Conservation (phyloP, 2,888 invertebrate species). For the Drosophila monieri region DNA sequence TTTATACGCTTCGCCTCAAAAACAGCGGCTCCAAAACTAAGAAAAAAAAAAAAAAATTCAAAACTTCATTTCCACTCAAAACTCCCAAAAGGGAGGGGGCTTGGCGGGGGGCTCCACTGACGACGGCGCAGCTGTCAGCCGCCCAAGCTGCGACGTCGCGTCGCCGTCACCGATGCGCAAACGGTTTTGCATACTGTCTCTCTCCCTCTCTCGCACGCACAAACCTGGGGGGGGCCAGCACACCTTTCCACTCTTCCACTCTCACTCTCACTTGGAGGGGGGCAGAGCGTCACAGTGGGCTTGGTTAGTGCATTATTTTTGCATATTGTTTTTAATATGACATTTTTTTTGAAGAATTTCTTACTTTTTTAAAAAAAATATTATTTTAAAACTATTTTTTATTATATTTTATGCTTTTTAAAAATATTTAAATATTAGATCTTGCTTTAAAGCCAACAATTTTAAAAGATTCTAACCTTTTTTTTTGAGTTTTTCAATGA, state of each 20-base stretch:
- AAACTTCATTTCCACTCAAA: constrained; percentile 15
- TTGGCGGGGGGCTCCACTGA: background rate
- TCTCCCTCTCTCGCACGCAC: constrained; percentile 1
- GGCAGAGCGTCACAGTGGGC: background rate
- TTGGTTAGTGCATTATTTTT: background rate
- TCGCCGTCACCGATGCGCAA: constrained; percentile 12
- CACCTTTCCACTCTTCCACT: constrained; percentile 30
- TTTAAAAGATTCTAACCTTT: too few relatives aligned
- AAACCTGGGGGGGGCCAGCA: background rate
- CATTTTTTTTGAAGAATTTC: too few relatives aligned
- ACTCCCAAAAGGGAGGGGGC: constrained; percentile 10
- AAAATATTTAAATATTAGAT: too few relatives aligned
- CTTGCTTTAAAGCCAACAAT: too few relatives aligned
- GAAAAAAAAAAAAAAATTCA: constrained; percentile 14
- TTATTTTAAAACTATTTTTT: too few relatives aligned
- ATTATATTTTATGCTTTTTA: too few relatives aligned
- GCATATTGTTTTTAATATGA: background rate
- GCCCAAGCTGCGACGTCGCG: constrained; percentile 3
- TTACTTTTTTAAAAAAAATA: background rate
- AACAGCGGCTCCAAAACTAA: constrained; percentile 34
- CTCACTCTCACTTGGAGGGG: constrained; percentile 25
- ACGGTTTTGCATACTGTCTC: constrained; percentile 2
- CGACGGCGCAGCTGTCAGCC: constrained; percentile 7
- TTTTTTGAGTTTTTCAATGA: too few relatives aligned
- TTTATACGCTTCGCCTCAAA: constrained; percentile 63